Base-by-base conservation (phyloP, 2,888 invertebrate species). In the Drosophila cyrtoloma region DNA sequence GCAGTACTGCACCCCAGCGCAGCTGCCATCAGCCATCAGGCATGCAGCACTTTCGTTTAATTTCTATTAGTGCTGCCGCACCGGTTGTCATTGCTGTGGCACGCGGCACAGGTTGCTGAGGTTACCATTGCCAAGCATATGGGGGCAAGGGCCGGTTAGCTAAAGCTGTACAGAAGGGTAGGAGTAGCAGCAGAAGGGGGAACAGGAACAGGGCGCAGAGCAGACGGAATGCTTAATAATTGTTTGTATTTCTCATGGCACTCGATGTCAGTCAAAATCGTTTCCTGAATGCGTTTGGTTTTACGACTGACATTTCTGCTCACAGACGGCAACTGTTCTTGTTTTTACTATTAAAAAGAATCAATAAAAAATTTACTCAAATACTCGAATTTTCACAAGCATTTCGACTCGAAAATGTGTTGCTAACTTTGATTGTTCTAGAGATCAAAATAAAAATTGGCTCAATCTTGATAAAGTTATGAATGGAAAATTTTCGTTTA, bases 181-280 rank as follows among this genome's bases (percentile, higher is more conserved):
- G 56, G 19, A 37, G 12, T 19, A 28, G 14, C 44, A 51, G 47
- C 19, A 37, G 52, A 2, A 33, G 19, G 14, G 12, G 22, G 53
- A 14, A n/a, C 19, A 22, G 47, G n/a, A 26, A 60, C 19, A 33
- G 53, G 26, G 63, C 16, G 7, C n/a, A 30, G 37, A 14, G 71
- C 47, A 58, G 50, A 28, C 80, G 70, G 72, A 22, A 51, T 58
- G 72, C 65, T 30, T 63, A 67, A 68, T 82, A 88, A 81, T 89
- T 86, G 86, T 86, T 86, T 86, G 90, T 81, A 79, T 89, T 86
- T 86, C 86, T 87, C 86, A 87, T 89, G 86, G 86, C 89, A 78
- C 90, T 89, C 88, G 85, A 87, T 87, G 88, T 87, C 90, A 89
- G 77, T 86, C 87, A 89, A 86, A 89, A 80, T 86, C 70, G 79